phyloP scores from a whole-genome alignment of 1,140 invertebrate species.

The Drosophila bocqueti region DNA sequence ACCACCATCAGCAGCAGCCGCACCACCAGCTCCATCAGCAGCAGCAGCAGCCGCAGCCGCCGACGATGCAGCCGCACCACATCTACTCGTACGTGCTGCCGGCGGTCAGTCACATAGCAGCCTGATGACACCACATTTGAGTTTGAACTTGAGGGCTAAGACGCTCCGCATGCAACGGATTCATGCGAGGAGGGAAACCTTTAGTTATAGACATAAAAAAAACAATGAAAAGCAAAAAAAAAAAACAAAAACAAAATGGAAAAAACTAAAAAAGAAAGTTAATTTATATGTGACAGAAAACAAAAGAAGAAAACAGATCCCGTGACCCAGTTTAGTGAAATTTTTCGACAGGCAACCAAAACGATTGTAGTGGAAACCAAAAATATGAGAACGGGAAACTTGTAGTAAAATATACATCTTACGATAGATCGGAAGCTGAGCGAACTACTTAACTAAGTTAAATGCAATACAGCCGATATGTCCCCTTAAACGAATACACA shows the following conservation, averaged over 20 bases:
- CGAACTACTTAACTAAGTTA: constrained; percentile 57
- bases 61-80: constrained; percentile 56
- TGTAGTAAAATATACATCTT: constrained; percentile 81
- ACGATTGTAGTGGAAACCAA: constrained; percentile 58
- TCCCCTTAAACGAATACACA: constrained; percentile 49
- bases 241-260: constrained; percentile 43
- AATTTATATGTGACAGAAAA: constrained; percentile 44
- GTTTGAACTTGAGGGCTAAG: constrained; percentile 60
- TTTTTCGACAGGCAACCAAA: constrained; percentile 71
- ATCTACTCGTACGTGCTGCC: constrained; percentile 82
- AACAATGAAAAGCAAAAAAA: constrained; percentile 37
- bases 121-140: constrained; percentile 64
- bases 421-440: constrained; percentile 72
- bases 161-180: constrained; percentile 77
- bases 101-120: constrained; percentile 76
- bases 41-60: constrained; percentile 56
- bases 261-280: constrained; percentile 54
- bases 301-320: constrained; percentile 40
- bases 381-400: constrained; percentile 56
- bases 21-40: constrained; percentile 50
- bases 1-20: constrained; percentile 38
- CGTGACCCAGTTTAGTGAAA: constrained; percentile 81
- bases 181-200: constrained; percentile 68
- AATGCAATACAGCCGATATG: constrained; percentile 54
- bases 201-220: constrained; percentile 68